phyloP scores from a whole-genome alignment of 2,888 invertebrate genomes.

The Cerceris rybyensis region DNA sequence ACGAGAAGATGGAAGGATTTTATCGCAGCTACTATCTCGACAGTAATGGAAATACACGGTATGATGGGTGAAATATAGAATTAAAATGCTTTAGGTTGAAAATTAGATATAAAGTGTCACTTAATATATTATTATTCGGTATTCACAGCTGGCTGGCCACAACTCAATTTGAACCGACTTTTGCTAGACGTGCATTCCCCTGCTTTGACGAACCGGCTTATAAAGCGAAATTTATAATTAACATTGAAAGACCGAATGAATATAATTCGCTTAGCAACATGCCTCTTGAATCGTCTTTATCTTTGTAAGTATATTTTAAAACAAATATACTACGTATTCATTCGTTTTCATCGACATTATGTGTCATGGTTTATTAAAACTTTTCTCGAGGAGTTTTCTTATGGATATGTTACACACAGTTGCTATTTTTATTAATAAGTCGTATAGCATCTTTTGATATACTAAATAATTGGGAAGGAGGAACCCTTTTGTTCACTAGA shows the following conservation, averaged over 20 bases:
- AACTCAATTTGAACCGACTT: constrained; percentile 88
- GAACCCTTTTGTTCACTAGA: no score
- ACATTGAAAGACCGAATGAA: constrained; percentile 63
- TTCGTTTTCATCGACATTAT: neutral
- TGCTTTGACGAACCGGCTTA: constrained; percentile 87
- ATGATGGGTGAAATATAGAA: constrained; percentile 69
- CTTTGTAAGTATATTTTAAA: constrained; percentile 56
- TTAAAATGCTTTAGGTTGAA: neutral
- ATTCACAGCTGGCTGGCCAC: constrained; percentile 83
- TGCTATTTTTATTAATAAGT: no score
- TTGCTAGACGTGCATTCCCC: constrained; percentile 89
- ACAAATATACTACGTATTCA: neutral
- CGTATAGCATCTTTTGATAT: neutral
- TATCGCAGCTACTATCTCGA: constrained; percentile 84
- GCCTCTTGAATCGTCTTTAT: constrained; percentile 39
- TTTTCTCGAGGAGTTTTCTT: no score
- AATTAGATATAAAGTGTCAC: neutral
- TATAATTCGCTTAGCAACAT: constrained; percentile 72
- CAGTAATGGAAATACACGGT: constrained; percentile 80
- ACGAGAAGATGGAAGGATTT: constrained; percentile 85
- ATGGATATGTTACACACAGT: no score
- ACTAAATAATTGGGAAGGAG: no score
- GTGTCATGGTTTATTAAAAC: neutral
- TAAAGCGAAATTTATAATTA: constrained; percentile 71
- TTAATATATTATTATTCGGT: neutral